phyloP scores from a whole-genome alignment of 1,140 invertebrate species.

The Bombus difficillimus region DNA sequence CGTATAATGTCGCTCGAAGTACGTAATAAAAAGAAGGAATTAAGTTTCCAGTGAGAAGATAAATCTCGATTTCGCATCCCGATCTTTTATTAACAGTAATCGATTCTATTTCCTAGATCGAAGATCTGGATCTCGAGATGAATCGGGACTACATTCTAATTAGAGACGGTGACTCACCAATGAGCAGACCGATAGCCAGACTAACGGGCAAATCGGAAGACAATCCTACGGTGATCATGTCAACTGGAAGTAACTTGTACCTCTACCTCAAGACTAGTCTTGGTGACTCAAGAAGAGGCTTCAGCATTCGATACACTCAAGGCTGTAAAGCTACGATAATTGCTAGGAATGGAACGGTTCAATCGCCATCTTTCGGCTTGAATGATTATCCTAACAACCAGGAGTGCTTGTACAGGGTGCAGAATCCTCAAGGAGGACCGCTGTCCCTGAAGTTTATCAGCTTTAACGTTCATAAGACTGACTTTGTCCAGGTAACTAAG shows the following conservation, averaged over 20 bases:
- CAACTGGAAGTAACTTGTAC: slow-evolving; percentile 94
- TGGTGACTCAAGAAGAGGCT: slow-evolving; percentile 94
- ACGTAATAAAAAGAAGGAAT: background rate
- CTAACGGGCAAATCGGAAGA: slow-evolving; percentile 90
- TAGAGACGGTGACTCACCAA: slow-evolving; percentile 94
- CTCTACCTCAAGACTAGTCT: slow-evolving; percentile 96
- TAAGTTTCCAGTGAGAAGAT: too few species aligned
- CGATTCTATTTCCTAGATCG: slow-evolving; percentile 82
- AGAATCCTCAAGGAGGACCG: slow-evolving; percentile 91
- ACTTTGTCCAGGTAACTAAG: slow-evolving; percentile 89
- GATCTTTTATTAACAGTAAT: too few species aligned
- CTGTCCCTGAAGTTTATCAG: slow-evolving; percentile 94
- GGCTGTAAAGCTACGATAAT: slow-evolving; percentile 93
- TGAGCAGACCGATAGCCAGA: slow-evolving; percentile 91
- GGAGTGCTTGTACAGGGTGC: slow-evolving; percentile 94
- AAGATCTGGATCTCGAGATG: slow-evolving; percentile 94
- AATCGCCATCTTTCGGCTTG: slow-evolving; percentile 93
- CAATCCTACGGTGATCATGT: slow-evolving; percentile 94
- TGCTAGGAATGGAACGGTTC: slow-evolving; percentile 91
- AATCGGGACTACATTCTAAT: slow-evolving; percentile 94
- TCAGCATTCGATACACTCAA: slow-evolving; percentile 94
- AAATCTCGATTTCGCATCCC: too few species aligned
- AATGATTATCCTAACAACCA: slow-evolving; percentile 95
- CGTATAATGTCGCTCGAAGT: slow-evolving; percentile 93
- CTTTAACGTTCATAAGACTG: slow-evolving; percentile 93